Conservation (phyloP, 2,888 invertebrate species). For the Adelphocoris suturalis region DNA sequence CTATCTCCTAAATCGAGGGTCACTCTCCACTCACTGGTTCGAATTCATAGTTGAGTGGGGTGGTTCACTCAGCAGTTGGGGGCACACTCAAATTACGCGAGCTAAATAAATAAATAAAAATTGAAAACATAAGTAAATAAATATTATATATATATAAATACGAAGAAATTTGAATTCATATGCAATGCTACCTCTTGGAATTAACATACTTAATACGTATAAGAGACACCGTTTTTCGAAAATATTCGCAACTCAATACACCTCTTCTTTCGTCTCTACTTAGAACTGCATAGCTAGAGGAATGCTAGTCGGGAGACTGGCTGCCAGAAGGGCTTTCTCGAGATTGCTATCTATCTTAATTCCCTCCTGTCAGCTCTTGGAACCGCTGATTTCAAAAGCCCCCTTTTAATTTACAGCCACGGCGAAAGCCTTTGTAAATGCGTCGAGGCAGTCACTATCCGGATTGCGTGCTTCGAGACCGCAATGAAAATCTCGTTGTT, state of each 20-base stretch:
- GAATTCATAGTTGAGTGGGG: too few species aligned
- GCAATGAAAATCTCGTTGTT: slow-evolving; percentile 19
- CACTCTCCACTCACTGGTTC: too few species aligned
- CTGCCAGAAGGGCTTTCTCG: neutral
- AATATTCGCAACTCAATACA: neutral
- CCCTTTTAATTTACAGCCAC: slow-evolving; percentile 18
- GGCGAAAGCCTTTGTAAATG: neutral
- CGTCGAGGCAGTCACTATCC: slow-evolving; percentile 16
- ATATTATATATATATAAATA: too few species aligned
- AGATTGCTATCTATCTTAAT: slow-evolving; percentile 13
- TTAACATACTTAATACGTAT: too few species aligned
- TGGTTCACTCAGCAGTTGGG: too few species aligned
- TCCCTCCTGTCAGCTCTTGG: neutral
- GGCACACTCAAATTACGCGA: too few species aligned
- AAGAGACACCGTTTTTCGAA: neutral
- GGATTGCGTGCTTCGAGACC: slow-evolving; percentile 5
- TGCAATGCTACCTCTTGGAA: too few species aligned
- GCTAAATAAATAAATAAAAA: too few species aligned
- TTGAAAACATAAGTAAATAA: too few species aligned
- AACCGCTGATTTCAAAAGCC: slow-evolving; percentile 30
- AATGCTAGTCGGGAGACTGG: too few species aligned
- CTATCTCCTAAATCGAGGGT: too few species aligned
- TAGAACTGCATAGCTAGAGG: neutral
- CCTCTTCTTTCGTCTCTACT: neutral
- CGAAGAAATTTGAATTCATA: too few species aligned